A percentile compares a stretch with the other conserved stretches of the same genome.
These are phyloP conservation scores for Autographa gamma DNA, from an alignment of 2,888 invertebrate species.

Conservation along the genomic window DNA sequence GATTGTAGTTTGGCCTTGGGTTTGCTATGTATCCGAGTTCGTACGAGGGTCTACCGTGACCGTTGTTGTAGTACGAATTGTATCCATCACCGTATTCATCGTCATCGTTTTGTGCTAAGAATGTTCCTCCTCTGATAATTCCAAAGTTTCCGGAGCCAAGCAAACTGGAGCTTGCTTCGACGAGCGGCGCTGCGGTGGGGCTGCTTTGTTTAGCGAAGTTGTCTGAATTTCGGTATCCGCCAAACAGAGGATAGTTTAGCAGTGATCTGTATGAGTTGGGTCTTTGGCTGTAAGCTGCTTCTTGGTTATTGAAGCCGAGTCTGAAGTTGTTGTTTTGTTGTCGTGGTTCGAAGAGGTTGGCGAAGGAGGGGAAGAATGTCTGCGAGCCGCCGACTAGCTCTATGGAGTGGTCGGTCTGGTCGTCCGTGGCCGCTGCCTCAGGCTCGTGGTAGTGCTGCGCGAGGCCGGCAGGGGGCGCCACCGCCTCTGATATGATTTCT, in stretches of 20 bases:
- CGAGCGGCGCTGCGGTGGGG: slow-evolving; percentile 78
- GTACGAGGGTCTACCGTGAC: slow-evolving; percentile 92
- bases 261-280: slow-evolving; percentile 86
- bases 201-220: slow-evolving; percentile 79
- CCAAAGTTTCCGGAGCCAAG: slow-evolving; percentile 96
- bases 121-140: slow-evolving; percentile 95
- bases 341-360: slow-evolving; percentile 90
- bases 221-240: slow-evolving; percentile 79
- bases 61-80: slow-evolving; percentile 90
- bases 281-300: slow-evolving; percentile 90
- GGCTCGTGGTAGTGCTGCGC: slow-evolving; percentile 63
- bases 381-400: slow-evolving; percentile 90
- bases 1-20: slow-evolving; percentile 92
- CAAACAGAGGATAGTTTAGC: slow-evolving; percentile 82
- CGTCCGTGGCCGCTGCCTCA: slow-evolving; percentile 70
- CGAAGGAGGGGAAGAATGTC: slow-evolving; percentile 94
- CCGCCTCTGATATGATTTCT: slow-evolving; percentile 83
- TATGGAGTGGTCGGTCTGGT: slow-evolving; percentile 84
- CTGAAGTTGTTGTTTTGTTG: slow-evolving; percentile 88
- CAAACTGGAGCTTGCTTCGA: slow-evolving; percentile 90
- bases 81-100: slow-evolving; percentile 90
- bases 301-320: slow-evolving; percentile 89
- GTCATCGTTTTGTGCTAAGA: slow-evolving; percentile 93
- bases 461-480: slow-evolving; percentile 77
- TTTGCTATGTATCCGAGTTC: slow-evolving; percentile 90